Conservation (phyloP, 2,113 vertebrate genomes). For the Hepsetus odoe region DNA sequence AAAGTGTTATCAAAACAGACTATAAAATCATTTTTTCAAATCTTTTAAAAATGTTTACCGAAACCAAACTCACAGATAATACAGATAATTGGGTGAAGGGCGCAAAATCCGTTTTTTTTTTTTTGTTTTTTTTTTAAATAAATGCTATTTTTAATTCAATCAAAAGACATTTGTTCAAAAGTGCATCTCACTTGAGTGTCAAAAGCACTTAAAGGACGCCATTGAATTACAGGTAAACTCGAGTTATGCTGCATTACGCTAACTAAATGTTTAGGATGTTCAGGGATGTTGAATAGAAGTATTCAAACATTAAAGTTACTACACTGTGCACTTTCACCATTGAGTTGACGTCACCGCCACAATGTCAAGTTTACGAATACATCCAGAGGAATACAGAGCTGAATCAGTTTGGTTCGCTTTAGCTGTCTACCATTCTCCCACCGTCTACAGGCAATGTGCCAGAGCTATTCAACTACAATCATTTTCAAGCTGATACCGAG, state of each 20-base stretch:
- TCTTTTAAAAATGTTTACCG: constrained; percentile 17
- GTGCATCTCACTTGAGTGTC: constrained; percentile 10
- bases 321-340: constrained; percentile 55
- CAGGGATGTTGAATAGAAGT: constrained; percentile 46
- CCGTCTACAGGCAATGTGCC: not conserved
- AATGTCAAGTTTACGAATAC: not conserved
- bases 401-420: not conserved
- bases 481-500: not conserved
- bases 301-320: constrained; percentile 33
- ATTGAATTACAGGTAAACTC: constrained; percentile 32
- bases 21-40: not conserved
- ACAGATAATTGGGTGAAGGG: not conserved
- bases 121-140: not conserved
- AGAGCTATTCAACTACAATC: not conserved
- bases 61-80: not conserved
- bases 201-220: constrained; percentile 27
- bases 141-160: constrained; percentile 1
- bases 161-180: not conserved
- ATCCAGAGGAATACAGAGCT: not conserved
- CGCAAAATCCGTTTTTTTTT: not conserved
- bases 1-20: not conserved
- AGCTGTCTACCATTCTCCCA: not conserved
- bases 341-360: constrained; percentile 24
- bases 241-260: constrained; percentile 37
- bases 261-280: constrained; percentile 44